Conservation (phyloP, 2,113 vertebrate species). For the Excalfactoria chinensis region DNA sequence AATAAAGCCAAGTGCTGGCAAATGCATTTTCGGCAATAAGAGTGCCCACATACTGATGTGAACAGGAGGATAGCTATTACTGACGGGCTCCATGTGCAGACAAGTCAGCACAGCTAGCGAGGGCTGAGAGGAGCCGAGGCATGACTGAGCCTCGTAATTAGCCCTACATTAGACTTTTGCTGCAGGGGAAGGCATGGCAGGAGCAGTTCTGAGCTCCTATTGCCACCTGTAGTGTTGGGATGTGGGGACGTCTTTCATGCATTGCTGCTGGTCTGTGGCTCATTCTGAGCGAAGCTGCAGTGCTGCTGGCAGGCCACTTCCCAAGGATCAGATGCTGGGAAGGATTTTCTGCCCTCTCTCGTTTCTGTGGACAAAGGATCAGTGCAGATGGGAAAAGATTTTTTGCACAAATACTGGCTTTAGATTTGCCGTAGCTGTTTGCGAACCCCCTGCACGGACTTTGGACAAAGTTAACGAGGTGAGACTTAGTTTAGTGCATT, state of each 20-base stretch:
- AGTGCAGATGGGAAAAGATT: background rate
- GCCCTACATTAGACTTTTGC: conserved; percentile 49
- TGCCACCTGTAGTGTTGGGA: background rate
- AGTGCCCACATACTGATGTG: background rate
- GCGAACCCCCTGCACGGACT: background rate
- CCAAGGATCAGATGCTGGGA: background rate
- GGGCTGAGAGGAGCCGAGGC: conserved; percentile 20
- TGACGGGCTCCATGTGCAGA: background rate
- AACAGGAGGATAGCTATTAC: conserved; percentile 13
- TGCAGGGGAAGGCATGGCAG: conserved; percentile 31
- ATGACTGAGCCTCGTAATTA: conserved; percentile 55
- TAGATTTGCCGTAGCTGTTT: background rate
- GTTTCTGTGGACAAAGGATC: background rate
- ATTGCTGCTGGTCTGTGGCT: background rate
- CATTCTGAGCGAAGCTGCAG: background rate
- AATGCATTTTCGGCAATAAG: conserved; percentile 13
- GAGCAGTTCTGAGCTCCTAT: conserved; percentile 40
- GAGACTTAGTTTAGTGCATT: background rate
- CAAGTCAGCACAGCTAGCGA: conserved; percentile 43
- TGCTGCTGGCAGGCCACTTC: background rate
- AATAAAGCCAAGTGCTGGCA: conserved; percentile 58
- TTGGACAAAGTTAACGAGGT: background rate
- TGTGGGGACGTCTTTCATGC: background rate
- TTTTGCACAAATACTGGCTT: background rate
- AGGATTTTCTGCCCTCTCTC: background rate